A percentile compares a stretch with the other conserved stretches of the same genome.
phyloP scores from a whole-genome alignment of 2,113 vertebrate genomes.

The Orientallactaga bullata region DNA sequence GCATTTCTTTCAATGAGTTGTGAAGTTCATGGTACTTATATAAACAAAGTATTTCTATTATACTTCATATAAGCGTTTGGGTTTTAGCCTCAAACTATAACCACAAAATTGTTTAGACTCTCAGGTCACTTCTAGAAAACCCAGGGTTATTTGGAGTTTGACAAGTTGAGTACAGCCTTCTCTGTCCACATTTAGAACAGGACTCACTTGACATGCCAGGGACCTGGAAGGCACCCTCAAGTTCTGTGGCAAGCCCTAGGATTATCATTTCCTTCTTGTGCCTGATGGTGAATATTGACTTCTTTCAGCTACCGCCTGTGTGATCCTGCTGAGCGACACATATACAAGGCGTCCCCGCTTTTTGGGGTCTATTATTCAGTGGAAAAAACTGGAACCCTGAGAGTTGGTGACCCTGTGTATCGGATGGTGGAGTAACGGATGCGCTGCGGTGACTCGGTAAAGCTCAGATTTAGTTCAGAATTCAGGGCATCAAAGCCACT shows the following conservation, averaged over 20 bases:
- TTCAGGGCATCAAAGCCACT: fast-evolving
- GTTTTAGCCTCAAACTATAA: neutral
- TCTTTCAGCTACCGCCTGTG: constrained; percentile 78
- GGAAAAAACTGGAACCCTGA: constrained; percentile 63
- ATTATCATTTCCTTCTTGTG: neutral
- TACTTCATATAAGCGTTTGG: neutral
- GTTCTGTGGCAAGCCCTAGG: neutral
- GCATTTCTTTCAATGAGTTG: neutral
- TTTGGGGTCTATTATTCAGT: constrained; percentile 74
- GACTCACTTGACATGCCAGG: neutral
- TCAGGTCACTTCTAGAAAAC: neutral
- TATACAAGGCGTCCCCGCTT: constrained; percentile 67
- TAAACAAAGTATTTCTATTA: neutral
- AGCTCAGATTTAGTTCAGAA: neutral
- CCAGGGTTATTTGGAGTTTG: neutral
- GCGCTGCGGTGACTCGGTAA: fast-evolving
- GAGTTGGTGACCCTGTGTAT: constrained; percentile 62
- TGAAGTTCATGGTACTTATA: neutral
- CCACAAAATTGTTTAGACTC: neutral
- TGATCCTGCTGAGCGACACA: constrained; percentile 48
- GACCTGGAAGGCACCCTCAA: too few species aligned
- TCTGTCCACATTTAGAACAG: neutral
- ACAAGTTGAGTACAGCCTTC: neutral
- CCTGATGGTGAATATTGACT: constrained; percentile 4
- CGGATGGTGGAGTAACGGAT: constrained; percentile 22